Base-by-base conservation (phyloP, 2,113 vertebrate genomes). In the Camelus bactrianus region DNA sequence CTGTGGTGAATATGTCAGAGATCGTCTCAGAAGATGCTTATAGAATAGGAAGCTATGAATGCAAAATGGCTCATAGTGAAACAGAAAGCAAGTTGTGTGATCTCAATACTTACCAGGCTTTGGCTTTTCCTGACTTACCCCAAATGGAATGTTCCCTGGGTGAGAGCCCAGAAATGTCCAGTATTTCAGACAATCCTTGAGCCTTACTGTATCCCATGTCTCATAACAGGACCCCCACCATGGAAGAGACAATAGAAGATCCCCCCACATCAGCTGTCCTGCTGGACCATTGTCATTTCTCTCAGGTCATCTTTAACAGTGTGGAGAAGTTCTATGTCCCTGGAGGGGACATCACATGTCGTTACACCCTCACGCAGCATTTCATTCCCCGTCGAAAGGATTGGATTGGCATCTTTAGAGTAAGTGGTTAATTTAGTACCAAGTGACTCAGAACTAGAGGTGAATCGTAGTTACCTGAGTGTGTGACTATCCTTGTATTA, bases 381-480 rank as follows among this genome's bases (percentile, higher is more conserved):
- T 97, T 98, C 16, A 0, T 28, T 14, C 98, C 98, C 35, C 97
- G 92, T 0, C 9, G 81, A 28, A 99, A 98, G 96, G 99, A 99
- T 56, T 99, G 99, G 99, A 98, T 99, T 58, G 99, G 99, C 77
- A 98, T 99, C 93, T 99, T 99, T 94, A 97, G 96, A 92, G 99
- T 99, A 56, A 98, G 98, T 92, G 65, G 19, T 86, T 65, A 24
- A 62, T 42, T 69, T 58, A 60, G 2, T 62, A 26, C 46, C 35
- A 54, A 69, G 60, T 50, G 38, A 48, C 76, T 15, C 28, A 48
- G 24, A 92, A 30, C 76, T 73, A 77, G 70, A 75, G 22, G 30
- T 65, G 15, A 75, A 32, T 46, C 82, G 84, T 67, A 14, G 9
- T 69, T 38, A 67, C 22, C 26, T 79, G 32, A 48, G 38, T n/a